Evolutionary conservation across 2,113 vertebrate genomes (phyloP).

Genomic region (Phoenicopterus ruber): DNA sequence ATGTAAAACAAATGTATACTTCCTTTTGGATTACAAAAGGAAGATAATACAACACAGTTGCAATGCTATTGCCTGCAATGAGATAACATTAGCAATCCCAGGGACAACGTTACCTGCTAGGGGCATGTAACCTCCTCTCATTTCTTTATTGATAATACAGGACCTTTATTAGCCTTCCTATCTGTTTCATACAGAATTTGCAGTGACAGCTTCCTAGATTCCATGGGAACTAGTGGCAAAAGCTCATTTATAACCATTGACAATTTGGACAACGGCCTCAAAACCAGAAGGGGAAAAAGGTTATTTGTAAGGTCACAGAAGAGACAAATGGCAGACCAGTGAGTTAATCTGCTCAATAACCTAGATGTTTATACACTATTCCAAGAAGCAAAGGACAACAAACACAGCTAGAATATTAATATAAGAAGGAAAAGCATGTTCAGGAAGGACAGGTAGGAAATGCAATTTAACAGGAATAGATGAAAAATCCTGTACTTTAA

Average conservation of each 20-base stretch:
- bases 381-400: neutral
- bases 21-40: neutral
- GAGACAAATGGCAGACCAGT: neutral
- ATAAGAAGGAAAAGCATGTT: neutral
- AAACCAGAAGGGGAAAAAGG: neutral
- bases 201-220: neutral
- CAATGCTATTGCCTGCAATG: neutral
- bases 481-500: neutral
- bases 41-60: neutral
- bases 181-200: neutral
- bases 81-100: neutral
- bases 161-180: neutral
- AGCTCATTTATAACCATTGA: neutral
- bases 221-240: neutral
- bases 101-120: neutral
- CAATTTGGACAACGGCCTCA: neutral
- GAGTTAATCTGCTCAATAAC: neutral
- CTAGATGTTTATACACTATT: neutral
- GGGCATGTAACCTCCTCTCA: neutral
- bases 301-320: neutral
- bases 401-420: neutral
- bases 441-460: neutral
- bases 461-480: neutral
- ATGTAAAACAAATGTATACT: neutral
- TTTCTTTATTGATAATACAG: neutral